These are phyloP conservation scores for Ranitomeya variabilis DNA, from an alignment of 2,113 vertebrate genomes.

Conservation along the genomic window DNA sequence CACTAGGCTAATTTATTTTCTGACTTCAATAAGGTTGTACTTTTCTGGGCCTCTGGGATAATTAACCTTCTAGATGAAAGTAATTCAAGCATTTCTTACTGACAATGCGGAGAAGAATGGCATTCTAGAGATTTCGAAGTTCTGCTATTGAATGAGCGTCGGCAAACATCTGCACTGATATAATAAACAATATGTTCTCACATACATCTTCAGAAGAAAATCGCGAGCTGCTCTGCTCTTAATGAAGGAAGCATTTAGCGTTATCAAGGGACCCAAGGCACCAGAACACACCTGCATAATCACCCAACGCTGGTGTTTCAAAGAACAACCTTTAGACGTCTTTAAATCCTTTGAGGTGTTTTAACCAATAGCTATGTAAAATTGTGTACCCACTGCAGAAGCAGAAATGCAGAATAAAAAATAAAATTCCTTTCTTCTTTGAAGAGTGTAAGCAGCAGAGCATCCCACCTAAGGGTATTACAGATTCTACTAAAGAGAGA, in stretches of 20 bases:
- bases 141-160: background rate
- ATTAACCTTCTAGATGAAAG: background rate
- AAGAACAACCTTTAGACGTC: slow-evolving; percentile 20
- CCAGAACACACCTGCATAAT: slow-evolving; percentile 41
- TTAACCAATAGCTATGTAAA: background rate
- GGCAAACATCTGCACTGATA: slow-evolving; percentile 39
- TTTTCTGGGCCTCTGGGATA: background rate
- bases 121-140: background rate
- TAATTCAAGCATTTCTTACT: background rate
- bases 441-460: slow-evolving; percentile 19
- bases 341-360: slow-evolving; percentile 24
- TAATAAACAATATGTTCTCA: slow-evolving; percentile 51
- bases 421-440: slow-evolving; percentile 45
- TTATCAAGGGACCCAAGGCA: slow-evolving; percentile 15
- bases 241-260: slow-evolving; percentile 43
- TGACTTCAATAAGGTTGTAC: background rate
- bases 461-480: slow-evolving; percentile 41
- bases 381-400: background rate
- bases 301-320: background rate
- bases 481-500: slow-evolving; percentile 56
- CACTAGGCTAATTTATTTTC: background rate
- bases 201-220: slow-evolving; percentile 32
- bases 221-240: slow-evolving; percentile 19
- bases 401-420: slow-evolving; percentile 42
- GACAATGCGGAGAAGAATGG: background rate